A percentile compares a stretch with the other conserved stretches of the same genome.
These are phyloP conservation scores for Gymnopithys bicolor DNA, from an alignment of 2,797 vertebrate genomes.

Conservation along the genomic window DNA sequence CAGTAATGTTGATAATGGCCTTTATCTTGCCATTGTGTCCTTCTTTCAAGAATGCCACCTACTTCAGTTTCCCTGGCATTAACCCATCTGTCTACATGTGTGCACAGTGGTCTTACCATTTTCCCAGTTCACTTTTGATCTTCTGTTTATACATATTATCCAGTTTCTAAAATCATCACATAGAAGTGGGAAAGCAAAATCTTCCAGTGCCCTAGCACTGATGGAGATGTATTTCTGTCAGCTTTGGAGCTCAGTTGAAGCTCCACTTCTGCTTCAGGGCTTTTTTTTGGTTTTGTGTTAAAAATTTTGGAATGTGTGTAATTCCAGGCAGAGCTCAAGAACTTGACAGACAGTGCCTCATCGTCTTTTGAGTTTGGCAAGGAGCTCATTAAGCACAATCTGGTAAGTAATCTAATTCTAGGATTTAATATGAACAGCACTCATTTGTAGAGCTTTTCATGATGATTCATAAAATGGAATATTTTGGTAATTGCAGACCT, in stretches of 20 bases:
- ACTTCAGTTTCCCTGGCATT: neutral
- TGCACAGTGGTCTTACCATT: neutral
- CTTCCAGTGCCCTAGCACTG: neutral
- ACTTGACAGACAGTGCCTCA: conserved; percentile 91
- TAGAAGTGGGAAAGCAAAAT: neutral
- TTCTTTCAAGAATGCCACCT: neutral
- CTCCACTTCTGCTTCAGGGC: neutral
- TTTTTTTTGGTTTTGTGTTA: conserved; percentile 13
- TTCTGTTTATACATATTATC: neutral
- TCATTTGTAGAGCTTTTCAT: neutral
- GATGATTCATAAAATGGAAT: neutral
- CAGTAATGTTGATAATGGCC: neutral
- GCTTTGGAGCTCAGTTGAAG: neutral
- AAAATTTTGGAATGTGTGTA: conserved; percentile 28
- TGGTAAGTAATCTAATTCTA: conserved; percentile 80
- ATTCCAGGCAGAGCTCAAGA: conserved; percentile 92
- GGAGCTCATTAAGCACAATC: conserved; percentile 96
- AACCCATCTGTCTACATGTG: neutral
- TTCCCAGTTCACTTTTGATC: neutral
- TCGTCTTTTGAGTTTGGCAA: conserved; percentile 97
- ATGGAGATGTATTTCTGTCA: neutral
- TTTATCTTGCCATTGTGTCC: neutral
- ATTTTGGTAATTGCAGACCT: neutral
- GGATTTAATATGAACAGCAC: neutral
- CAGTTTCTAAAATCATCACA: neutral